Percentiles rank a stretch among this genome's conserved stretches.
Evolutionary conservation across 2,113 vertebrate genomes (phyloP).

Genomic region (human (Homo sapiens)): DNA sequence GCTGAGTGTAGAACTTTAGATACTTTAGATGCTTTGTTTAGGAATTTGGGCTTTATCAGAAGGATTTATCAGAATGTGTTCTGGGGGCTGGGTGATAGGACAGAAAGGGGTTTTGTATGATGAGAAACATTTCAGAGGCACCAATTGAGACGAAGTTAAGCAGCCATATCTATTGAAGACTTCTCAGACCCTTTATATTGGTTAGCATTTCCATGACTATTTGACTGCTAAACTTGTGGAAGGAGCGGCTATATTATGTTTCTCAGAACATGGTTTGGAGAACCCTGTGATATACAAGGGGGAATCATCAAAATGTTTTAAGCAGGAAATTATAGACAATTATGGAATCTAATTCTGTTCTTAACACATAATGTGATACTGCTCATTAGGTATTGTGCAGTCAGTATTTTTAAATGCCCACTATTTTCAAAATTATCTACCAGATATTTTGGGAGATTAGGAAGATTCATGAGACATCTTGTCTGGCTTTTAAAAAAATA

Average conservation of each 20-base stretch:
- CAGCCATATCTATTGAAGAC: background rate
- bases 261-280: conserved; percentile 37
- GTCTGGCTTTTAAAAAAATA: background rate
- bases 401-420: background rate
- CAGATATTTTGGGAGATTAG: conserved; percentile 6
- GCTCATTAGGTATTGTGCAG: background rate
- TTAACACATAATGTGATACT: background rate
- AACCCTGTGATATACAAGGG: background rate
- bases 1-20: background rate
- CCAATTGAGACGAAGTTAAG: background rate
- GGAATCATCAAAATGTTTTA: background rate
- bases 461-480: background rate
- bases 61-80: conserved; percentile 23
- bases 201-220: background rate
- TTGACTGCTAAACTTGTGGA: background rate
- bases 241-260: background rate
- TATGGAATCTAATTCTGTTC: background rate
- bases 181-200: background rate
- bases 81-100: background rate
- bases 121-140: background rate
- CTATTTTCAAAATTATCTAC: conserved; percentile 19
- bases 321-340: background rate
- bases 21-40: background rate
- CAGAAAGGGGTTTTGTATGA: conserved; percentile 9
- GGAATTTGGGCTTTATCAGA: background rate